These are phyloP conservation scores for Trichosurus vulpecula DNA, from an alignment of 2,797 vertebrate genomes.

Conservation along the genomic window DNA sequence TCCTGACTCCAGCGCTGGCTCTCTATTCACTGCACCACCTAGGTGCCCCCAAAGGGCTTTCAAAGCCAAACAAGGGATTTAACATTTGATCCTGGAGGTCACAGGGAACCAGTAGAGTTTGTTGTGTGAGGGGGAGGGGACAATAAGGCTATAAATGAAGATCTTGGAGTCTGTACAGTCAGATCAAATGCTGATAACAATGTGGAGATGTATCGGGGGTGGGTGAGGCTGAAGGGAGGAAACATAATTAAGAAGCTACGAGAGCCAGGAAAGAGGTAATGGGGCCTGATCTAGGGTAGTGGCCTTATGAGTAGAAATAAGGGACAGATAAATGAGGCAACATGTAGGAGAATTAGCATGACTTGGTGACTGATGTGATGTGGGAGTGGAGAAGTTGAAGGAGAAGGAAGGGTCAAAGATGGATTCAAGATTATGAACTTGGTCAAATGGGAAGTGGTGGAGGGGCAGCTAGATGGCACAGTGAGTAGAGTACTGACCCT, in stretches of 20 bases:
- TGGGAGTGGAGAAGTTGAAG: background rate
- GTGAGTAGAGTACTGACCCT: too few species aligned
- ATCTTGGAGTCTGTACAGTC: too few species aligned
- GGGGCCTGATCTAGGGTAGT: background rate
- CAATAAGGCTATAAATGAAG: too few species aligned
- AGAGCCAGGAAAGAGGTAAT: background rate
- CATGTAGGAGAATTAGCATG: background rate
- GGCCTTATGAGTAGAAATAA: background rate
- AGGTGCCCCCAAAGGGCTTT: too few species aligned
- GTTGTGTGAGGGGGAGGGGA: background rate
- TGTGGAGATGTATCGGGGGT: background rate
- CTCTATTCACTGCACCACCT: too few species aligned
- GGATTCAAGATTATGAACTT: background rate
- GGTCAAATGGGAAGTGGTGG: background rate
- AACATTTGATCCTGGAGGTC: too few species aligned
- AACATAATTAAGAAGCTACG: background rate
- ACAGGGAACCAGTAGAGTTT: background rate
- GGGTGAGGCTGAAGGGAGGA: background rate
- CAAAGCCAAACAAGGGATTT: too few species aligned
- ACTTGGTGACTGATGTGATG: background rate
- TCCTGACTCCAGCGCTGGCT: too few species aligned
- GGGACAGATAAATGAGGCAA: background rate
- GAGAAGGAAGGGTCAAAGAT: background rate
- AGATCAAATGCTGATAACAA: background rate
- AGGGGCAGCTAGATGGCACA: too few species aligned